Base-by-base conservation (phyloP, 2,797 vertebrate genomes). In the Coregonus suidteri region DNA sequence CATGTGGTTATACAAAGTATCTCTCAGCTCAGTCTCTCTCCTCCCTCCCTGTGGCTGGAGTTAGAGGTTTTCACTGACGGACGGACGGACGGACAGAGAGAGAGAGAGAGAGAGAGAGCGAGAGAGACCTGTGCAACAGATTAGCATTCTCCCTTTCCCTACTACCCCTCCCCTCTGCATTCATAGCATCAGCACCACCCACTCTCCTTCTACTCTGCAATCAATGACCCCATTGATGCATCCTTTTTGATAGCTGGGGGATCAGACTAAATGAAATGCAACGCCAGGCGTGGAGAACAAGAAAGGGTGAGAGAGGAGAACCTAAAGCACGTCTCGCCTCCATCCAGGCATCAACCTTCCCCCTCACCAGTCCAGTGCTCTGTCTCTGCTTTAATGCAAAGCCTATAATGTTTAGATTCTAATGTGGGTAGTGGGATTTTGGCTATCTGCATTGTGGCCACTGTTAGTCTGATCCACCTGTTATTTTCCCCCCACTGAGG, bases 1-100 rank as follows among this genome's bases (percentile, higher is more conserved):
- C 93, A 94, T 94, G 93, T 95, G 93, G 91, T 91, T 87, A 91
- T 85, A 79, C 87, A 85, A 88, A 91, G 80, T 87, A 84, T 91
- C 75, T 77, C 31, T 47, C 41, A 47, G 35, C 15, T 90, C 88
- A 83, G 82, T 74, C 79, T 81, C 73, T 80, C 68, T 83, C 62
- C 51, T n/a, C 75, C 73, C 82, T 87, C 78, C 75, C 83, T 75
- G 77, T 84, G 86, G 81, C 87, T 82, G 84, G 90, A 91, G 90
- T 89, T 91, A 74, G 76, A 82, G 82, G 73, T 83, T 71, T 88
- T 79, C 68, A 75, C 20, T 70, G 80, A 79, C 37, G 56, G 73
- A 52, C 1, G 20, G 66, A 71, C 76, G 64, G 34, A 62, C 76
- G 3, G 52, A 13, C 11, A 53, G 52, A 53, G 52, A 53, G 52